Conservation (phyloP, 2,113 vertebrate species). For the Xyliphius kryptos region DNA sequence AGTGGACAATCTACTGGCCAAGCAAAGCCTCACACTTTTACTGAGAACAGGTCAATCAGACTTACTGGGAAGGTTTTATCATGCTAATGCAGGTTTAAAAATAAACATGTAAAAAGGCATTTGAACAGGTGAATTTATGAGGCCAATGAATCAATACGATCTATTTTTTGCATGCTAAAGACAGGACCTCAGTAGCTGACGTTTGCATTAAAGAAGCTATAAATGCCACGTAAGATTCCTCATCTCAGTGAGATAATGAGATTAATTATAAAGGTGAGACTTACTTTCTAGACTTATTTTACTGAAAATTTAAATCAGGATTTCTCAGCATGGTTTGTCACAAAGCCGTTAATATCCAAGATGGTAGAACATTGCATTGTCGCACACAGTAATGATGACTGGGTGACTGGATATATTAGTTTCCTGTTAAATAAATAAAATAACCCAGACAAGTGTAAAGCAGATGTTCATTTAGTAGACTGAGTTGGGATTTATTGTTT, state of each 20-base stretch:
- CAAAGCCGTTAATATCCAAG: not conserved
- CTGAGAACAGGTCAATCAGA: slow-evolving; percentile 20
- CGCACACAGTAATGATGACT: not conserved
- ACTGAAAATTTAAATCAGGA: slow-evolving; percentile 1
- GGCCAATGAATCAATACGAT: not conserved
- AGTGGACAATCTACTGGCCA: slow-evolving; percentile 21
- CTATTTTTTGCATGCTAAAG: not conserved
- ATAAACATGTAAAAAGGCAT: not conserved
- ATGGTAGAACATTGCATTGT: not conserved
- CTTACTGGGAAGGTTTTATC: not conserved
- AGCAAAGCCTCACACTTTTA: slow-evolving; percentile 16
- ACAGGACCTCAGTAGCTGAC: not conserved
- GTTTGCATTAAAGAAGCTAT: not conserved
- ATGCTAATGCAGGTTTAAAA: slow-evolving; percentile 2
- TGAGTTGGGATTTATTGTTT: not conserved
- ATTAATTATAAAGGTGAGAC: not conserved
- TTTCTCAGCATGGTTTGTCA: not conserved
- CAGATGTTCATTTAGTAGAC: not conserved
- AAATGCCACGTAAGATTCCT: not conserved
- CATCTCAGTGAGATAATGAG: not conserved
- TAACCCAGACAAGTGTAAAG: not conserved
- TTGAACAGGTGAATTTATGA: not conserved
- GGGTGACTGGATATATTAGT: not conserved
- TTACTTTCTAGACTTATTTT: not conserved
- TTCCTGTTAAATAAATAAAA: not conserved